Conservation (phyloP, 2,888 invertebrate genomes). For the Mesorhabditis belari region DNA sequence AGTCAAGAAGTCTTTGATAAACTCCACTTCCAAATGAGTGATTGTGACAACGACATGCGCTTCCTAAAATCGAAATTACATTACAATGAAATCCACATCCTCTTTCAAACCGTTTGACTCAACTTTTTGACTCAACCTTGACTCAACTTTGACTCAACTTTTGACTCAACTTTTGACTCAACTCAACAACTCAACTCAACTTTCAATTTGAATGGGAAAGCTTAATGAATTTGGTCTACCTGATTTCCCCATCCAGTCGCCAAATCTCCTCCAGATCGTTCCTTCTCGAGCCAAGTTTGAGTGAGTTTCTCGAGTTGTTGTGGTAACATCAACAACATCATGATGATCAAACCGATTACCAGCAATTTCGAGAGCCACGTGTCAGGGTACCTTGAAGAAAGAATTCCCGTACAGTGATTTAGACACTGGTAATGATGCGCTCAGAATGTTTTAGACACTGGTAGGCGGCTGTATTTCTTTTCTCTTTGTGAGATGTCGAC, state of each 20-base stretch:
- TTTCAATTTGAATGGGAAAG: too few relatives aligned
- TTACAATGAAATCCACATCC: too few relatives aligned
- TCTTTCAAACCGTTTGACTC: too few relatives aligned
- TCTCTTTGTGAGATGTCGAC: too few relatives aligned
- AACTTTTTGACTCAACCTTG: too few relatives aligned
- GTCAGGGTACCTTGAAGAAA: conserved; percentile 68
- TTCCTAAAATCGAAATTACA: too few relatives aligned
- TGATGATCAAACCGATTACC: conserved; percentile 96
- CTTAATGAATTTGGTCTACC: too few relatives aligned
- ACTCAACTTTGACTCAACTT: background rate
- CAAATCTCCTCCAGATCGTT: conserved; percentile 92
- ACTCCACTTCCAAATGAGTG: conserved; percentile 76
- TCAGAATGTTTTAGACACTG: too few relatives aligned
- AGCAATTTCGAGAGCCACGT: conserved; percentile 96
- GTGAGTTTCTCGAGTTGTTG: conserved; percentile 97
- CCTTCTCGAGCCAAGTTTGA: conserved; percentile 95
- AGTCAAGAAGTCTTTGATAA: conserved; percentile 96
- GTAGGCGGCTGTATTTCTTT: too few relatives aligned
- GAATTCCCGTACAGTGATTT: too few relatives aligned
- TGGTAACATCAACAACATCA: conserved; percentile 87
- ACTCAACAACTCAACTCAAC: too few relatives aligned
- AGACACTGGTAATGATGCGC: too few relatives aligned
- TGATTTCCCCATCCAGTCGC: conserved; percentile 76
- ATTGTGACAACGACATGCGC: conserved; percentile 96
- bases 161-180: background rate